Evolutionary conservation across 2,797 vertebrate species (phyloP), one percentile per base, ranked within the genome.

Genomic region (Myiotriccus ornatus): DNA sequence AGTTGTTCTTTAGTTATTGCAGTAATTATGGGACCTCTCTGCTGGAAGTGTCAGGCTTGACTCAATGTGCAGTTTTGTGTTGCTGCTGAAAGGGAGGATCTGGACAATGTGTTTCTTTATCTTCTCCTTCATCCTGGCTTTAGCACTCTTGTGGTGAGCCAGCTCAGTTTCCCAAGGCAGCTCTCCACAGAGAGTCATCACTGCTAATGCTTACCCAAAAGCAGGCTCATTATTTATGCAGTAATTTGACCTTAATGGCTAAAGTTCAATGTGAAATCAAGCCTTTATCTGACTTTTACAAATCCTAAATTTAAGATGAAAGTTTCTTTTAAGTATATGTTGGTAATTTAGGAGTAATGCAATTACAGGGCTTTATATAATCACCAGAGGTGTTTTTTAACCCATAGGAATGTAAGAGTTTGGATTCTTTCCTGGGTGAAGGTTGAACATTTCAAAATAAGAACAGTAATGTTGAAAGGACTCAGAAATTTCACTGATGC

Each of bases 221-320:
- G 6, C 13, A 3, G 37, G 9, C 71, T 82, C 44, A 18, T 84
- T 87, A 22, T 76, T 89, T 84, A 28, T 79, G 84, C 80, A 63
- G 89, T 79, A 93, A 92, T 77, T 89, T 73, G 67, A 90, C 64
- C 67, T 89, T 77, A 28, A 18, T 94, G 84, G 73, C 91, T 79
- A 27, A 93, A 91, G 94, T 80, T 94, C 91, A 47, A 37, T 39
- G 41, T 80, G 91, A 87, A 86, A 74, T 62, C 25, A 49, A 91
- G 62, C 60, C 56, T 75, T 83, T 35, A 39, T 53, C 47, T 83
- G 89, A 76, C 71, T 96, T 93, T 35, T 74, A 80, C 23, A 83
- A 83, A 85, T 70, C 49, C 68, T 91, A 57, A 92, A 83, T 87
- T 89, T 77, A 82, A 76, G 74, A 52, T 46, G 53, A 62, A 77